These are phyloP conservation scores for Chaetodon trifasciatus DNA, from an alignment of 2,797 vertebrate genomes.

Conservation along the genomic window DNA sequence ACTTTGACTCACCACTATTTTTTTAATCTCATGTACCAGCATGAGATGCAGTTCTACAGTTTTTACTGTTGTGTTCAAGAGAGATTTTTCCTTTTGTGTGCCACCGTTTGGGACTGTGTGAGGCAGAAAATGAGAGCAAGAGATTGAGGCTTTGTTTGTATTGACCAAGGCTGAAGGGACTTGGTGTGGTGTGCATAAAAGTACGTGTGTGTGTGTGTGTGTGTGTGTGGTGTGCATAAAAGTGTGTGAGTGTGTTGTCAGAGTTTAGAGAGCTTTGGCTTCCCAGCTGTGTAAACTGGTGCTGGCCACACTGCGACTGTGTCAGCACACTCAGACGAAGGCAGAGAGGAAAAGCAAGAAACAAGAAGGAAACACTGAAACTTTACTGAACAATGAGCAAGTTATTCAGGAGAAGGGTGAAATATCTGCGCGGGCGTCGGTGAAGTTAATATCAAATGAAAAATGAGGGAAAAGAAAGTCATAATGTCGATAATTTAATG, in stretches of 20 bases:
- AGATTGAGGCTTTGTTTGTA: constrained; percentile 37
- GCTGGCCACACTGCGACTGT: constrained; percentile 46
- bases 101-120: constrained; percentile 19
- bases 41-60: too few species aligned
- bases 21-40: too few species aligned
- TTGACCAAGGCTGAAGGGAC: constrained; percentile 43
- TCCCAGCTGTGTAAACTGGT: constrained; percentile 77
- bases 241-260: constrained; percentile 35
- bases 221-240: constrained; percentile 11
- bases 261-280: constrained; percentile 40
- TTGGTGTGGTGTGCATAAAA: constrained; percentile 17
- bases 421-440: neutral
- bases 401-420: neutral
- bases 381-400: constrained; percentile 7
- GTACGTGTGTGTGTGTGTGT: constrained; percentile 23
- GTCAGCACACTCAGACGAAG: constrained; percentile 54
- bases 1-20: neutral
- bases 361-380: neutral
- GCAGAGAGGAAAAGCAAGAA: constrained; percentile 30
- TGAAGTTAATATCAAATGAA: neutral
- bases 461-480: neutral
- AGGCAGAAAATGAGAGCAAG: constrained; percentile 25
- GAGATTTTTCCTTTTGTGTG: constrained; percentile 23
- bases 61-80: neutral
- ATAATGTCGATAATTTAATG: neutral